Percentiles rank a stretch among this genome's conserved stretches.
Evolutionary conservation across 1,140 invertebrate genomes (phyloP).

Genomic region (Drosophila parvula): DNA sequence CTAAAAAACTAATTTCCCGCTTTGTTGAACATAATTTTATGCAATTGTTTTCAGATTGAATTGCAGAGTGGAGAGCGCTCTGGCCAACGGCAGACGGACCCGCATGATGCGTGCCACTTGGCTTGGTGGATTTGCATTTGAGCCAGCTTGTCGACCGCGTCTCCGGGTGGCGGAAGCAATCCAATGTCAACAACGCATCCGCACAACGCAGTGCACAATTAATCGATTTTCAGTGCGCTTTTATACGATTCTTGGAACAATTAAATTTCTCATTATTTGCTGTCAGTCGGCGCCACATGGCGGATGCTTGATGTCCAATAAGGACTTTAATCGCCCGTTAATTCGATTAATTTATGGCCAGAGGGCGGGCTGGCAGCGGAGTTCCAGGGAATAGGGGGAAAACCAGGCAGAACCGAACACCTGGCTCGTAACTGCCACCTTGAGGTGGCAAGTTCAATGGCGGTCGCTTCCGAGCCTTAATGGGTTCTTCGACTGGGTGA

Average conservation of each 20-base stretch:
- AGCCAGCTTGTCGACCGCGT: not conserved
- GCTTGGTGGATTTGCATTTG: conserved; percentile 27
- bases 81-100: not conserved
- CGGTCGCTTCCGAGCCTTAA: conserved; percentile 48
- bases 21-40: conserved; percentile 75
- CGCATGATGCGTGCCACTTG: conserved; percentile 27
- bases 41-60: conserved; percentile 76
- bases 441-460: conserved; percentile 60
- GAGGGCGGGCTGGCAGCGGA: conserved; percentile 4
- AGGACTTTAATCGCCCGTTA: conserved; percentile 40
- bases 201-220: conserved; percentile 7
- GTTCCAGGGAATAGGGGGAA: conserved; percentile 11
- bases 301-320: conserved; percentile 28
- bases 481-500: conserved; percentile 62
- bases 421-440: conserved; percentile 25
- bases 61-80: conserved; percentile 36
- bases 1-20: conserved; percentile 78
- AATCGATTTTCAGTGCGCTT: conserved; percentile 29
- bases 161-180: conserved; percentile 25
- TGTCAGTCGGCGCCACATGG: conserved; percentile 27
- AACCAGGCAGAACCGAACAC: not conserved
- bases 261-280: conserved; percentile 35
- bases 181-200: conserved; percentile 10
- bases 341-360: conserved; percentile 53
- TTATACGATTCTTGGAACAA: conserved; percentile 21